Evolutionary conservation across 1,140 invertebrate genomes (phyloP), one percentile per base, ranked within the genome.

Genomic region (Akabosia matsudoensis): DNA sequence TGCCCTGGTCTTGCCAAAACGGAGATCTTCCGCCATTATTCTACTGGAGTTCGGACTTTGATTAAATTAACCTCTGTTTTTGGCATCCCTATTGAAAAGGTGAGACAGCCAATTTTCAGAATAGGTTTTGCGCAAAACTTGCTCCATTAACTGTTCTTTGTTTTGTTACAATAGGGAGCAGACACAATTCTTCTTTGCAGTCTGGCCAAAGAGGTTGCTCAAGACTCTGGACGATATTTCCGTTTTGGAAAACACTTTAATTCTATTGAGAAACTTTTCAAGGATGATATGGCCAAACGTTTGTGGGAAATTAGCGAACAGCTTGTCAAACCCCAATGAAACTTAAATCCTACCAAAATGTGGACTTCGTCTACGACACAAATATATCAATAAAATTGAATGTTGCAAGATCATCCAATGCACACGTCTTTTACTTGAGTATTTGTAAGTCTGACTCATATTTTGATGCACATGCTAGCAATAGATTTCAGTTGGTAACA

Each of bases 1-100:
- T 86, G 87, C 76, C 88, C 88, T 26, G 88, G 88, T 1, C 83
- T 88, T 54, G 85, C 85, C 16, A 84, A 85, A 51, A 87, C 87
- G 3, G 84, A 85, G 3, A 83, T 88, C 3, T 84, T 85, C n/a
- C 82, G 87, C 31, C 81, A 87, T 79, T 79, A 82, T 0, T 61
- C 81, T 31, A 78, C 82, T n/a, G 61, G 61, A 30, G 28, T 67
- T 2, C 22, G 30, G 22, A 10, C 7, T 30, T 2, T 67, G 2
- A 67, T 67, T 7, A 76, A 31, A 28, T 24, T n/a, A 24, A 7
- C 7, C 3, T 31, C 24, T 10, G 30, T 74, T 74, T 54, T 51
- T 22, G 45, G 70, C 22, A 76, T 34, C 30, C 34, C 34, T 14
- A 52, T 73, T 67, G 61, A 67, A 3, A 67, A 67, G 61, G 61